Percentiles rank a stretch among this genome's conserved stretches.
Evolutionary conservation across 2,797 vertebrate species (phyloP).

Genomic region (Pyrocephalus nanus): DNA sequence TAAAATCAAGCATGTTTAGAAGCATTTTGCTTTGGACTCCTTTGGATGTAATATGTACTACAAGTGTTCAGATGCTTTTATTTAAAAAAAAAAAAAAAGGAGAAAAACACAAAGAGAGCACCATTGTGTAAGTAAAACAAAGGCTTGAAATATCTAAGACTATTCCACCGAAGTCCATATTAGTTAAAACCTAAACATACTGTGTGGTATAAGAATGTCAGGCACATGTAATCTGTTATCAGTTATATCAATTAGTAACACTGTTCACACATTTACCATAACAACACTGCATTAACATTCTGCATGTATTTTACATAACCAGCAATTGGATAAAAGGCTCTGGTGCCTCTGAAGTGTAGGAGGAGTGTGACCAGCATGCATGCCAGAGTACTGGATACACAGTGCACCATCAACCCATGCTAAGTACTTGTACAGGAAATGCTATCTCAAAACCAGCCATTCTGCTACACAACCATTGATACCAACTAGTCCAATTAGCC

Average conservation of each 20-base stretch:
- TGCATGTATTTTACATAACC: slow-evolving; percentile 76
- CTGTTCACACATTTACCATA: slow-evolving; percentile 79
- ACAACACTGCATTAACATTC: slow-evolving; percentile 74
- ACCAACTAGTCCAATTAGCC: slow-evolving; percentile 53
- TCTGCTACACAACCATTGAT: slow-evolving; percentile 55
- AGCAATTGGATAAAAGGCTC: slow-evolving; percentile 68
- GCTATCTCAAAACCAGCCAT: slow-evolving; percentile 66
- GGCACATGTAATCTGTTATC: slow-evolving; percentile 74
- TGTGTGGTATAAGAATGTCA: slow-evolving; percentile 71
- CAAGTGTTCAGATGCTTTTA: slow-evolving; percentile 70
- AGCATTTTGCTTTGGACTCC: slow-evolving; percentile 62
- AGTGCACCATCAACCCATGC: slow-evolving; percentile 72
- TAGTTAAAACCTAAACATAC: slow-evolving; percentile 71
- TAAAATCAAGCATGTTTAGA: slow-evolving; percentile 41
- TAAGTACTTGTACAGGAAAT: slow-evolving; percentile 67
- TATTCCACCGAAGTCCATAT: slow-evolving; percentile 67
- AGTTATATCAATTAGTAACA: slow-evolving; percentile 78
- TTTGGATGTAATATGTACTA: slow-evolving; percentile 72
- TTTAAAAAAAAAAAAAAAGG: neutral
- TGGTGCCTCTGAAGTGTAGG: slow-evolving; percentile 71
- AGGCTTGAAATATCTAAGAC: slow-evolving; percentile 74
- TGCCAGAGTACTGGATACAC: slow-evolving; percentile 69
- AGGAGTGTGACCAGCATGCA: slow-evolving; percentile 72
- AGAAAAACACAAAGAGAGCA: slow-evolving; percentile 75
- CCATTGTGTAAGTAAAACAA: slow-evolving; percentile 78